A percentile compares a stretch with the other conserved stretches of the same genome.
Conservation (phyloP, 2,113 vertebrate genomes). For the Pomatostomus ruficeps region DNA sequence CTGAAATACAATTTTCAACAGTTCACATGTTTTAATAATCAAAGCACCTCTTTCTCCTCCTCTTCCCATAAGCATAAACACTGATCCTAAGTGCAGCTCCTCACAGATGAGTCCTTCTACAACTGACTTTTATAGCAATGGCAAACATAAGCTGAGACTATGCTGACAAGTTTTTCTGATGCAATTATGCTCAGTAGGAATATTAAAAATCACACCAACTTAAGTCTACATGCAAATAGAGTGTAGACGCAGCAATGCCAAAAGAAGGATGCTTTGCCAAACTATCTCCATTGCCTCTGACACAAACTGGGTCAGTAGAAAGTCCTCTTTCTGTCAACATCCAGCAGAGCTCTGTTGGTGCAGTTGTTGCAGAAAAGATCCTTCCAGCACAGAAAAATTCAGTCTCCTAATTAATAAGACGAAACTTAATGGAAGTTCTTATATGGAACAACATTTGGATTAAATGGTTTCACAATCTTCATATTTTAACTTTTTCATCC, state of each 20-base stretch:
- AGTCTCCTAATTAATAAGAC: neutral
- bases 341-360: neutral
- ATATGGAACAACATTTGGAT: neutral
- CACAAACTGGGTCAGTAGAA: neutral
- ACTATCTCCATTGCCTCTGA: neutral
- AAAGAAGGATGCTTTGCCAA: neutral
- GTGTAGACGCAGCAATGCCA: neutral
- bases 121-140: neutral
- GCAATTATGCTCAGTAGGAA: neutral
- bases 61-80: neutral
- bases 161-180: neutral
- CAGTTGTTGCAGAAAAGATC: neutral
- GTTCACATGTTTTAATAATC: neutral
- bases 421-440: neutral
- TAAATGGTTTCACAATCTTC: neutral
- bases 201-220: neutral
- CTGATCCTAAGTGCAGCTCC: neutral
- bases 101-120: neutral
- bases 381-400: neutral
- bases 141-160: neutral
- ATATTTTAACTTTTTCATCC: neutral
- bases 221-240: neutral
- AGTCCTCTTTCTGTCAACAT: neutral
- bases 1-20: neutral
- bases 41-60: neutral